phyloP scores from a whole-genome alignment of 1,140 invertebrate genomes.

The Melitaea cinxia region DNA sequence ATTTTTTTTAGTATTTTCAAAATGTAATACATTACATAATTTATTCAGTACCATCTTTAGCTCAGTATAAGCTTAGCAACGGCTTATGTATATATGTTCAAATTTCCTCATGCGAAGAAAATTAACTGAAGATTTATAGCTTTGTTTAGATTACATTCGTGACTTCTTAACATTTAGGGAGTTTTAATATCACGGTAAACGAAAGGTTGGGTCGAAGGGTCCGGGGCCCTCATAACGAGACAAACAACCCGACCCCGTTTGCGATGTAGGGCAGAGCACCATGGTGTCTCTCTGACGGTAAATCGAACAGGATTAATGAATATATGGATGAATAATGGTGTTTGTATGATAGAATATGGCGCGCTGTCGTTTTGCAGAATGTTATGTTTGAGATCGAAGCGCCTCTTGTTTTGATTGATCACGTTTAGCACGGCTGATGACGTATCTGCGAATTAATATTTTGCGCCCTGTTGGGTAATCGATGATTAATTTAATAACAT shows the following conservation, averaged over 20 bases:
- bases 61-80: no score
- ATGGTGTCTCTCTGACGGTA: neutral
- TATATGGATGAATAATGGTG: slow-evolving; percentile 6
- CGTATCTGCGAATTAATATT: slow-evolving; percentile 3
- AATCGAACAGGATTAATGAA: slow-evolving; percentile 8
- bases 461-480: neutral
- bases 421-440: neutral
- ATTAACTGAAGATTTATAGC: neutral
- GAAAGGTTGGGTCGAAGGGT: neutral
- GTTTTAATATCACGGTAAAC: neutral
- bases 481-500: neutral
- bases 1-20: no score
- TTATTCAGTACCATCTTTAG: no score
- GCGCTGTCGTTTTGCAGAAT: neutral
- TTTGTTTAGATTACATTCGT: neutral
- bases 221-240: neutral
- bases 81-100: neutral
- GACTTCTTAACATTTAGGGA: neutral
- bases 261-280: slow-evolving; percentile 2
- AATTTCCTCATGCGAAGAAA: neutral
- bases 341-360: slow-evolving; percentile 8
- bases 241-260: neutral
- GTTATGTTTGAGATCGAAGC: slow-evolving; percentile 2
- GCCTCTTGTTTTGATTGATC: slow-evolving; percentile 4
- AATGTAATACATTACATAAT: no score